Base-by-base conservation (phyloP, 2,888 invertebrate genomes). In the Homarus gammarus region DNA sequence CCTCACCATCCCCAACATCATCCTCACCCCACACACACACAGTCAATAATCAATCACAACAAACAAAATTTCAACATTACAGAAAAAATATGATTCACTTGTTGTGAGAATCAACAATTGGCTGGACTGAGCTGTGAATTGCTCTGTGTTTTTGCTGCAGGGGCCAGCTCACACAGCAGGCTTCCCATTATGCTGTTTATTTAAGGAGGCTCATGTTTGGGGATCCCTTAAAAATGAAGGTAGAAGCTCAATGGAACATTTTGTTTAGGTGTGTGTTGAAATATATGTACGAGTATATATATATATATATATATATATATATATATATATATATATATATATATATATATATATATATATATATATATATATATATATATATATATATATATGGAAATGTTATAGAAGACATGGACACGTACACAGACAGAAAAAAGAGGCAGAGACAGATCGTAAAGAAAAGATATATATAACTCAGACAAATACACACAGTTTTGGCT, bases 341-440 rank as follows among this genome's bases (percentile, higher is more conserved):
- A 78, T 44, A 18, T 44, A 78, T 40, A 51, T 49, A 78, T 49
- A 49, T 44, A 78, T 49, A 49, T 44, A 78, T 77, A 77, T 22
- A 31, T 44, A 77, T 40, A 27, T 49, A 73, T 73, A 40, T 36
- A 40, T 73, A 40, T 73, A 40, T 73, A 73, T 33, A 36, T 73
- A 73, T 73, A 33, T 73, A 31, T 72, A 72, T 3, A 31, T 31
- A 72, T 6, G n/a, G 12, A 56, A 8, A 8, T 2, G 56, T 2
- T 18, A 18, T 56, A 18, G 22, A 8, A 56, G 56, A 8, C 56
- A 8, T 18, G 15, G 56, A 44, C 44, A n/a, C n/a, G n/a, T n/a
- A 44, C 44, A 44, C 6, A 44, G 12, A 44, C 5, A 44, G 44
- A 44, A 68, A n/a, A 68, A n/a, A 68, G 68, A 68, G 68, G 22